A percentile compares a stretch with the other conserved stretches of the same genome.
These are phyloP conservation scores for Drosophila willistoni DNA, from an alignment of 1,140 invertebrate species.

Conservation along the genomic window DNA sequence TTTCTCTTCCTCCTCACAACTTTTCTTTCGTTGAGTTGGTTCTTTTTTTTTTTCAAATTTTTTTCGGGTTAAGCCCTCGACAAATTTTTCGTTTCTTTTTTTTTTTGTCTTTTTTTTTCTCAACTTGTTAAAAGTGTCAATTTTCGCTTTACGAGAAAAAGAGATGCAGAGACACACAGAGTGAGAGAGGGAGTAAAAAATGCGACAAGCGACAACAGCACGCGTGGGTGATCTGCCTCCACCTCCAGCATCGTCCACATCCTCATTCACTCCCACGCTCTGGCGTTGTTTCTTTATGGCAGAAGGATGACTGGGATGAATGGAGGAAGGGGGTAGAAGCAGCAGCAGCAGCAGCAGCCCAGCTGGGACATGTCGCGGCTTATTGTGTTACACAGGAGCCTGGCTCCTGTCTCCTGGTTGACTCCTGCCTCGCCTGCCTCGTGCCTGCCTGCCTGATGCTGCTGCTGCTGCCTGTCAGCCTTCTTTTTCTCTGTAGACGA, in stretches of 20 bases:
- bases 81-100: conserved; percentile 42
- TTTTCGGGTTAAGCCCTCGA: conserved; percentile 71
- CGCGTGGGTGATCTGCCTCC: conserved; percentile 38
- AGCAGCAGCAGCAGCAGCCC: not conserved
- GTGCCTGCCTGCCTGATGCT: conserved; percentile 6
- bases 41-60: conserved; percentile 34
- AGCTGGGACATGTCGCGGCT: conserved; percentile 46
- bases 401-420: conserved; percentile 31
- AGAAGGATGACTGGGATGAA: conserved; percentile 13
- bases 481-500: conserved; percentile 52
- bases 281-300: conserved; percentile 65
- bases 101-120: conserved; percentile 38
- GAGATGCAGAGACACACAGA: not conserved
- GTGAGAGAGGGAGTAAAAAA: not conserved
- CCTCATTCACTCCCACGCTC: not conserved
- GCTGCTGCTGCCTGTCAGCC: conserved; percentile 56
- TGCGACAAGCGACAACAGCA: conserved; percentile 19
- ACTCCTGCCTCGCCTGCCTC: conserved; percentile 12
- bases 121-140: conserved; percentile 79
- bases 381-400: conserved; percentile 63
- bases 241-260: too few relatives aligned
- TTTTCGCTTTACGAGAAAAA: conserved; percentile 65
- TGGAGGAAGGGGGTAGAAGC: conserved; percentile 21
- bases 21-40: conserved; percentile 6
- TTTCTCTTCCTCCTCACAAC: conserved; percentile 22